Conservation (phyloP, 2,888 invertebrate species). For the Phyto melanocephala region DNA sequence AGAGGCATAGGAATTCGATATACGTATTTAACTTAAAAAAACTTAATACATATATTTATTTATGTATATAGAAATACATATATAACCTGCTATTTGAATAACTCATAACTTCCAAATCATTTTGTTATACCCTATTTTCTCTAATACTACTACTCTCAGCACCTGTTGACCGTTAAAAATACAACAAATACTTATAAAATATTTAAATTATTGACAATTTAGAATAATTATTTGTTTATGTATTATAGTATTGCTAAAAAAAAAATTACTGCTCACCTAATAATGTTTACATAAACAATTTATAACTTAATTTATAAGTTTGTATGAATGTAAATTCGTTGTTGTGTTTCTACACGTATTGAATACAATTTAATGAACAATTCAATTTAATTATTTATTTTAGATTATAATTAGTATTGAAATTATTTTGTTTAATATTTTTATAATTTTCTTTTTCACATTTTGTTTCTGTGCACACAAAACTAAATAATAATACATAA, state of each 20-base stretch:
- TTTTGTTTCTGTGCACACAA: too few species aligned
- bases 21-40: too few species aligned
- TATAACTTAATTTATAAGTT: background rate
- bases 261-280: background rate
- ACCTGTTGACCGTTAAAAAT: background rate
- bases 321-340: background rate
- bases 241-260: background rate
- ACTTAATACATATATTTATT: too few species aligned
- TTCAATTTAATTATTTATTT: background rate
- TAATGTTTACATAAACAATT: slow-evolving; percentile 5
- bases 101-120: too few species aligned
- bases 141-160: background rate
- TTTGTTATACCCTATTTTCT: background rate
- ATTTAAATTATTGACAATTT: background rate
- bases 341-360: background rate
- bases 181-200: background rate
- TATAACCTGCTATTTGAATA: too few species aligned
- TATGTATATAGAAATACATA: too few species aligned
- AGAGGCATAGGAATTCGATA: too few species aligned
- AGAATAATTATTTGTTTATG: slow-evolving; percentile 10
- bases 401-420: background rate
- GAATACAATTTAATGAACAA: background rate
- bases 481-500: too few species aligned
- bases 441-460: too few species aligned
- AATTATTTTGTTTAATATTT: background rate